These are phyloP conservation scores for Sylvilagus floridanus DNA, from an alignment of 2,797 vertebrate species.

Conservation along the genomic window DNA sequence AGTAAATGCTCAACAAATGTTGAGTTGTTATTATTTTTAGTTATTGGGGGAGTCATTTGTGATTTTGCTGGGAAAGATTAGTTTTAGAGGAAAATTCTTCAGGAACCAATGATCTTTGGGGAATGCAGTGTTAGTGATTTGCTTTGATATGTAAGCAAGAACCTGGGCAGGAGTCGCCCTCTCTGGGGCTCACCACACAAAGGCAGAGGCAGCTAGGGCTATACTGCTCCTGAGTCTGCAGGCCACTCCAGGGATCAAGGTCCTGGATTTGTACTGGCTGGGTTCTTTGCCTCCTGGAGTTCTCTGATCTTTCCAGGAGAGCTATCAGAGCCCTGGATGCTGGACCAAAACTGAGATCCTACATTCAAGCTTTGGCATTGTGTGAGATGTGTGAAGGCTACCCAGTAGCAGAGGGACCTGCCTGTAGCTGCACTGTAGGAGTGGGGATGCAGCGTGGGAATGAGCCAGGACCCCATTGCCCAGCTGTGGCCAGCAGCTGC, in stretches of 20 bases:
- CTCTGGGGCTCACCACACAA: not conserved
- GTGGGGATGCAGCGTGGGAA: not conserved
- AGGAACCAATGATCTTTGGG: not conserved
- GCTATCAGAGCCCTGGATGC: not conserved
- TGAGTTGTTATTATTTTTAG: not conserved
- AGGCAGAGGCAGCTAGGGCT: not conserved
- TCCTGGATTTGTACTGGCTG: not conserved
- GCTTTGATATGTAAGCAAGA: not conserved
- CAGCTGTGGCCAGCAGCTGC: not conserved
- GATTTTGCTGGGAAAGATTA: slow-evolving; percentile 13
- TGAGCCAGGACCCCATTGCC: not conserved
- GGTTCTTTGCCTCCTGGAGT: not conserved
- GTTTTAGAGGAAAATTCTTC: not conserved
- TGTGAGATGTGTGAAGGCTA: too few species aligned
- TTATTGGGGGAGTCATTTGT: not conserved
- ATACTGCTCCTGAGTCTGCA: not conserved
- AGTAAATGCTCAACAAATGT: not conserved
- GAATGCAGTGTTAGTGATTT: not conserved
- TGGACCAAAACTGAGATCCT: not conserved
- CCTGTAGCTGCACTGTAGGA: not conserved
- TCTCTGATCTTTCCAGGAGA: not conserved
- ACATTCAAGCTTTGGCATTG: not conserved
- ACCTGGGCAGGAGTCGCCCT: not conserved
- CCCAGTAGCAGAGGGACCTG: not conserved
- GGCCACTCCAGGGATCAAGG: not conserved